Conservation (phyloP, 2,113 vertebrate genomes). For the Odocoileus virginianus region DNA sequence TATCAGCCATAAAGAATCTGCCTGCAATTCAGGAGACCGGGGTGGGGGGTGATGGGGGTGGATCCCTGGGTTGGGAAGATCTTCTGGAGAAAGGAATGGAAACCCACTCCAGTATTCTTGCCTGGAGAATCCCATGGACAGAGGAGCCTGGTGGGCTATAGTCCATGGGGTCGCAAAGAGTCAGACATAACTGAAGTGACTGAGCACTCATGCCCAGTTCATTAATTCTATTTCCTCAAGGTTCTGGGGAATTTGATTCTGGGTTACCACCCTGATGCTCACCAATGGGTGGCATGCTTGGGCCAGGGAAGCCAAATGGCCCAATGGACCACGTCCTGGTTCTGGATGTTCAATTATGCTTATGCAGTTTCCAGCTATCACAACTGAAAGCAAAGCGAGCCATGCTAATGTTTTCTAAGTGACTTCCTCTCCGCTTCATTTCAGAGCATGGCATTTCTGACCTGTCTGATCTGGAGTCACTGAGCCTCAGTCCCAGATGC, state of each 20-base stretch:
- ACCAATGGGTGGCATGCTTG: not conserved
- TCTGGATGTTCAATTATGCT: not conserved
- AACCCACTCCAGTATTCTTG: not conserved
- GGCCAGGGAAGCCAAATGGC: not conserved
- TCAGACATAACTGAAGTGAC: not conserved
- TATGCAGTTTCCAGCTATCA: not conserved
- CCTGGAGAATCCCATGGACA: not conserved
- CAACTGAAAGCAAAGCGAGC: not conserved
- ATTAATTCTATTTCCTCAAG: not conserved
- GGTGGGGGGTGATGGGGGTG: not conserved
- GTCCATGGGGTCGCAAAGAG: not conserved
- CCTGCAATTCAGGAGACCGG: not conserved
- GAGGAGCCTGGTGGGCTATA: not conserved
- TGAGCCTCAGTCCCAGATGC: not conserved
- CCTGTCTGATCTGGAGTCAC: not conserved
- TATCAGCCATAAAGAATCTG: not conserved
- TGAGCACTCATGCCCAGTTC: not conserved
- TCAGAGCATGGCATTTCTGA: not conserved
- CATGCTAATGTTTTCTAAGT: fast-evolving
- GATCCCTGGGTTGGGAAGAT: not conserved
- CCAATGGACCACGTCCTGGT: fast-evolving
- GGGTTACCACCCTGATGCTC: not conserved
- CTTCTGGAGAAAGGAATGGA: not conserved
- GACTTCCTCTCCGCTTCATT: not conserved
- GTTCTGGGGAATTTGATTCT: not conserved